Evolutionary conservation across 2,113 vertebrate genomes (phyloP).

Genomic region (Nanorana parkeri): DNA sequence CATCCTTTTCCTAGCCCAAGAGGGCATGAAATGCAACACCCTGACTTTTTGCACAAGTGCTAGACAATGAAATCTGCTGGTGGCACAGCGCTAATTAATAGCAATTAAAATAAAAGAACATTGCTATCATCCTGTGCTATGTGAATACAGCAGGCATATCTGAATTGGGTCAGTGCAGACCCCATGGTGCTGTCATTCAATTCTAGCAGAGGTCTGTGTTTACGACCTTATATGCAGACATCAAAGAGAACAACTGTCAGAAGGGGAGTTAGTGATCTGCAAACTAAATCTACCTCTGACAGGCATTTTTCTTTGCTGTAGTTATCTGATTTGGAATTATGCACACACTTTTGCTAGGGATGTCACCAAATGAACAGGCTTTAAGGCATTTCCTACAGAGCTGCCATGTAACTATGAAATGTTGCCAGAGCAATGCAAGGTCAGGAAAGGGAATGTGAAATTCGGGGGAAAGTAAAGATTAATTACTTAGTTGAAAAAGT

Average conservation of each 20-base stretch:
- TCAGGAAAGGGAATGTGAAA: conserved; percentile 11
- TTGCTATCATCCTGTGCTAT: not conserved
- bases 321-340: conserved; percentile 46
- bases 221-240: conserved; percentile 43
- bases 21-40: too few relatives aligned
- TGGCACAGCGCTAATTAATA: not conserved
- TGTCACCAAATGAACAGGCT: conserved; percentile 42
- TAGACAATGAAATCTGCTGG: not conserved
- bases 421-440: conserved; percentile 29
- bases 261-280: conserved; percentile 44
- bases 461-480: not conserved
- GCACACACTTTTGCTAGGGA: conserved; percentile 32
- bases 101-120: not conserved
- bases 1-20: too few relatives aligned
- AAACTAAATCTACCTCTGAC: conserved; percentile 40
- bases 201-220: conserved; percentile 43
- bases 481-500: conserved; percentile 20
- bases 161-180: conserved; percentile 41
- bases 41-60: too few relatives aligned
- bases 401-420: conserved; percentile 23
- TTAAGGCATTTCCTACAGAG: conserved; percentile 44
- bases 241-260: conserved; percentile 42
- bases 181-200: conserved; percentile 34
- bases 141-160: conserved; percentile 12
- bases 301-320: conserved; percentile 38